Conservation (phyloP, 2,888 invertebrate species). For the Homarus gammarus region DNA sequence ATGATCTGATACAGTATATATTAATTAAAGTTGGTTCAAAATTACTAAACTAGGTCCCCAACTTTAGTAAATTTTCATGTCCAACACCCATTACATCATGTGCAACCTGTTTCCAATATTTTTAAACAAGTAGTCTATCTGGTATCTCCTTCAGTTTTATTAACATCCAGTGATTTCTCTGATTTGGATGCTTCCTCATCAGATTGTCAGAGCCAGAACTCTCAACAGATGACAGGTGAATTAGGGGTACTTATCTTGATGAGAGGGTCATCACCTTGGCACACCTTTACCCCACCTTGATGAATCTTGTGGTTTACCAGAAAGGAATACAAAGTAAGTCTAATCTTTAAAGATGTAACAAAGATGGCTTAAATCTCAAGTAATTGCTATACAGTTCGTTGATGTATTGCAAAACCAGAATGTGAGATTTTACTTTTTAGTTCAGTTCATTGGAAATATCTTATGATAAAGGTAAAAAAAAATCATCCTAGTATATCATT, state of each 20-base stretch:
- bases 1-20: too few species aligned
- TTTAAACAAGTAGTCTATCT: background rate
- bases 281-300: conserved; percentile 15
- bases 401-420: background rate
- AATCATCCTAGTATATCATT: too few species aligned
- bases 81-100: too few species aligned
- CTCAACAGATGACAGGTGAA: conserved; percentile 20
- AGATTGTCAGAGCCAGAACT: conserved; percentile 18
- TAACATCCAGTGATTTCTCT: conserved; percentile 8
- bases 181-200: conserved; percentile 16
- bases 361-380: background rate
- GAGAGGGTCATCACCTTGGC: conserved; percentile 5
- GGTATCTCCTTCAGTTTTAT: background rate
- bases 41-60: too few species aligned
- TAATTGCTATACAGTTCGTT: background rate
- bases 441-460: too few species aligned
- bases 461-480: too few species aligned
- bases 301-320: background rate
- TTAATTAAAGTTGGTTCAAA: too few species aligned
- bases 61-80: too few species aligned
- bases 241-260: conserved; percentile 15
- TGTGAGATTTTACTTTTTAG: too few species aligned
- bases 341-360: background rate
- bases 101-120: background rate
- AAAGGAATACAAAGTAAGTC: conserved; percentile 9